These are phyloP conservation scores for Forbesichthys agassizii DNA, from an alignment of 2,113 vertebrate genomes.

Conservation along the genomic window DNA sequence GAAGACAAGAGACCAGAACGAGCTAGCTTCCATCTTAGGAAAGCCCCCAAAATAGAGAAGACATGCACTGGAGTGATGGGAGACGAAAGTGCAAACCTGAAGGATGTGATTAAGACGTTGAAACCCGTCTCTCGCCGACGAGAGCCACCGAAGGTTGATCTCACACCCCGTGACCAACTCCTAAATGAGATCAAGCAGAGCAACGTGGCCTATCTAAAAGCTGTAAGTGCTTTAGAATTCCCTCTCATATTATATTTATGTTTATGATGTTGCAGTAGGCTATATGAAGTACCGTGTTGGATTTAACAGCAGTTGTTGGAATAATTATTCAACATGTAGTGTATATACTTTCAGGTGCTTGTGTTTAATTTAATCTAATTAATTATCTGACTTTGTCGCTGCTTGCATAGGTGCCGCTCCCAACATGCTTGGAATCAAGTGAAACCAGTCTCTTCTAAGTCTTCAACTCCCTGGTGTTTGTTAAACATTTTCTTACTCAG, in stretches of 20 bases:
- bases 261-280: no score
- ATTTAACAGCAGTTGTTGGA: no score
- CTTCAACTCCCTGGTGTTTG: constrained; percentile 8
- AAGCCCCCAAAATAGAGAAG: constrained; percentile 55
- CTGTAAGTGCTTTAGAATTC: constrained; percentile 59
- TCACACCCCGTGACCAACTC: constrained; percentile 88
- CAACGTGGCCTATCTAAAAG: constrained; percentile 91
- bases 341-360: no score
- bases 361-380: constrained; percentile 8
- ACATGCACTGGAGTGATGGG: constrained; percentile 49
- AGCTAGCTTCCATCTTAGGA: constrained; percentile 69
- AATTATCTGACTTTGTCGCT: constrained; percentile 15
- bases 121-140: constrained; percentile 89
- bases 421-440: constrained; percentile 86
- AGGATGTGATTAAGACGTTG: constrained; percentile 88
- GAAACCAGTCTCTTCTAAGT: constrained; percentile 72
- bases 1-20: constrained; percentile 77
- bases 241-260: no score
- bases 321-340: no score
- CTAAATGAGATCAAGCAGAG: constrained; percentile 91
- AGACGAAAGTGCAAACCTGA: constrained; percentile 86
- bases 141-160: constrained; percentile 84
- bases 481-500: constrained; percentile 24
- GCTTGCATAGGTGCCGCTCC: constrained; percentile 84
- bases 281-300: no score